phyloP scores from a whole-genome alignment of 2,797 vertebrate genomes.

The Cheracebus regulus region DNA sequence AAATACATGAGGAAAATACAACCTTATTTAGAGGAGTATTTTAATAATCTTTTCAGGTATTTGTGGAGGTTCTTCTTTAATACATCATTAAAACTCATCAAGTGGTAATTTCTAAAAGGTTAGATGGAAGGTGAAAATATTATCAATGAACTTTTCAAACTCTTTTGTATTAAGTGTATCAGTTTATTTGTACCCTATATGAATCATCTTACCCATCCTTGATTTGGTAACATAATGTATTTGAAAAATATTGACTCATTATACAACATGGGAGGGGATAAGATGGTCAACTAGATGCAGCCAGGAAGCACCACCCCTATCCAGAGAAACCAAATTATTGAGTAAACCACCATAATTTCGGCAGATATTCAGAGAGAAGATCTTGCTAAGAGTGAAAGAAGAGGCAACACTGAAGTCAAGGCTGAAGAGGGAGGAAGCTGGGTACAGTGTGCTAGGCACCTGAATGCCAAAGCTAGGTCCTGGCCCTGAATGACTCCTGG shows the following conservation, averaged over 20 bases:
- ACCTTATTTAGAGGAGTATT: not conserved
- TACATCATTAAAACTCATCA: not conserved
- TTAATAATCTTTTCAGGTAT: not conserved
- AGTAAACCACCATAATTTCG: not conserved
- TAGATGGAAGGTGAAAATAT: not conserved
- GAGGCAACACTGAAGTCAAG: not conserved
- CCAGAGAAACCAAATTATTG: not conserved
- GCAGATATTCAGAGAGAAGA: not conserved
- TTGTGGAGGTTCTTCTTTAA: not conserved
- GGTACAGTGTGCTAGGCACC: not conserved
- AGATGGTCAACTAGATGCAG: not conserved
- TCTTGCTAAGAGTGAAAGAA: not conserved
- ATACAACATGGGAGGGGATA: not conserved
- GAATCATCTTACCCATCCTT: not conserved
- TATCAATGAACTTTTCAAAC: not conserved
- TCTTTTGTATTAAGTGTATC: not conserved
- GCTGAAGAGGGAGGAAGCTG: not conserved
- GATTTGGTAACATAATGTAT: not conserved
- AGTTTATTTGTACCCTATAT: not conserved
- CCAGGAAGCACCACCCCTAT: too few relatives aligned
- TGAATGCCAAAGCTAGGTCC: not conserved
- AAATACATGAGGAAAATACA: not conserved
- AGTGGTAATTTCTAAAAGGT: not conserved
- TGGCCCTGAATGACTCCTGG: not conserved
- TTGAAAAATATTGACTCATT: not conserved